A percentile compares a stretch with the other conserved stretches of the same genome.
These are phyloP conservation scores for Drosophila kuntzei DNA, from an alignment of 2,888 invertebrate genomes.

Conservation along the genomic window DNA sequence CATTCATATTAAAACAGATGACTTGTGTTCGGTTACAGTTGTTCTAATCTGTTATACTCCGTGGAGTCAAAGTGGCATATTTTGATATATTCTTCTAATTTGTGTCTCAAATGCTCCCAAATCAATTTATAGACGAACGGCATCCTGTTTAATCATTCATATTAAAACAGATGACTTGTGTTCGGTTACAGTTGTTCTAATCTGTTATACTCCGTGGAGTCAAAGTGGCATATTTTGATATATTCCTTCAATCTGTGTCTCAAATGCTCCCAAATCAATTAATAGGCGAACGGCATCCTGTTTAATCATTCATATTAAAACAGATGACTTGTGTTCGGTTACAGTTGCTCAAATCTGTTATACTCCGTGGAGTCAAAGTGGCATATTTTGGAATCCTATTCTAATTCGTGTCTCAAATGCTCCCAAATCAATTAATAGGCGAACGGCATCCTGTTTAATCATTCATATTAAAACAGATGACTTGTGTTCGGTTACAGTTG, in stretches of 20 bases:
- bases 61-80: conserved; percentile 56
- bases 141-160: conserved; percentile 39
- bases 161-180: conserved; percentile 57
- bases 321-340: conserved; percentile 57
- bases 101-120: conserved; percentile 58
- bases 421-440: conserved; percentile 27
- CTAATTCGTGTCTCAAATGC: conserved; percentile 42
- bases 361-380: conserved; percentile 30
- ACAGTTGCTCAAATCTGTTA: conserved; percentile 11
- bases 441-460: conserved; percentile 57
- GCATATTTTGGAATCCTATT: conserved; percentile 7
- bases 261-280: conserved; percentile 57
- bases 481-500: conserved; percentile 50
- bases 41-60: conserved; percentile 5
- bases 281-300: conserved; percentile 51
- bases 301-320: conserved; percentile 38
- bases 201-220: conserved; percentile 41
- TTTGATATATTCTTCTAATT: conserved; percentile 1
- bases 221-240: conserved; percentile 60
- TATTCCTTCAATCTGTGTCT: conserved; percentile 49
- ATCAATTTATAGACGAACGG: conserved; percentile 27
- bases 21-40: conserved; percentile 54
- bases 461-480: conserved; percentile 51
- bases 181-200: conserved; percentile 27
- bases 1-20: conserved; percentile 46